Evolutionary conservation across 1,140 invertebrate species (phyloP).

Genomic region (Caerostris darwini): DNA sequence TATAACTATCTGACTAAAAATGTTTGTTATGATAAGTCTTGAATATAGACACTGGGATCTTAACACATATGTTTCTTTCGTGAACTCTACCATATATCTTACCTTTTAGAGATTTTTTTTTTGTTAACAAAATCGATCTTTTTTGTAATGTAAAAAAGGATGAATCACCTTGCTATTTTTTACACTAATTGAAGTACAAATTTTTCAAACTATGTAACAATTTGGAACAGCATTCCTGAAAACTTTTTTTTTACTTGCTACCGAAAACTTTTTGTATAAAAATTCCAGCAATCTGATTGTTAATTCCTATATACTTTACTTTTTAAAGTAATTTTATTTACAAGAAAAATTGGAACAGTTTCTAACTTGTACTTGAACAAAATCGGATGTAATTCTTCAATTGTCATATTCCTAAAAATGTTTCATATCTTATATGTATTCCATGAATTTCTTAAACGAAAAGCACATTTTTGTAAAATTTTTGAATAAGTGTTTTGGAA

Average conservation of each 20-base stretch:
- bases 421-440: no score
- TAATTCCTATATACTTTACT: not conserved
- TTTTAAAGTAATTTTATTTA: not conserved
- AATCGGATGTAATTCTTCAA: no score
- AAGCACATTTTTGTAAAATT: no score
- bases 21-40: not conserved
- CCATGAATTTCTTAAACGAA: no score
- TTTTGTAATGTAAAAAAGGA: not conserved
- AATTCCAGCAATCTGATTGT: not conserved
- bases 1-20: not conserved
- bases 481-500: no score
- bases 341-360: no score
- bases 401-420: no score
- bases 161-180: not conserved
- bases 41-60: not conserved
- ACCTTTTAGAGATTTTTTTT: not conserved
- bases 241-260: not conserved
- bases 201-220: not conserved
- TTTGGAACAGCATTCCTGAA: not conserved
- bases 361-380: no score
- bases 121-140: not conserved
- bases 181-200: constrained; percentile 27
- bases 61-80: not conserved
- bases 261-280: not conserved
- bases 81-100: not conserved